Conservation (phyloP, 2,797 vertebrate species). For the Jordanella pulchra region DNA sequence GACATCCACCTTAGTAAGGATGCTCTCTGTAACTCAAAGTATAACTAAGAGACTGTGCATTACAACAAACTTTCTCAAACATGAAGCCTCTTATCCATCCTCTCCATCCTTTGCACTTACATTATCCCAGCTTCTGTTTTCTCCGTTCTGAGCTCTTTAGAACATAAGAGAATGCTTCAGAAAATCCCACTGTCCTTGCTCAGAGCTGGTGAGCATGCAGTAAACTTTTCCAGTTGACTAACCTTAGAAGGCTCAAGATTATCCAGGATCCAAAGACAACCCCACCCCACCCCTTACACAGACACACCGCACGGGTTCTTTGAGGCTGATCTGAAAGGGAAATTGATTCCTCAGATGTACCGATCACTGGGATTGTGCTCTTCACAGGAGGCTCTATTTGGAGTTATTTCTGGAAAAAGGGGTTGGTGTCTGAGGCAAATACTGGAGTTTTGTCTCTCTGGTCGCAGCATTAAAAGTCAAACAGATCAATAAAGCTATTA, state of each 20-base stretch:
- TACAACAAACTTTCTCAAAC: slow-evolving; percentile 33
- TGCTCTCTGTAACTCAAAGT: background rate
- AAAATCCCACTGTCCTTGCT: slow-evolving; percentile 71
- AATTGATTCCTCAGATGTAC: slow-evolving; percentile 74
- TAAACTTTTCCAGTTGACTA: slow-evolving; percentile 77
- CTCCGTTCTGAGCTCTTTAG: slow-evolving; percentile 52
- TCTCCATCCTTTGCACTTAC: slow-evolving; percentile 33
- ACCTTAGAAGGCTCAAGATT: slow-evolving; percentile 72
- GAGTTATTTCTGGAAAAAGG: slow-evolving; percentile 40
- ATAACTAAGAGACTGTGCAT: slow-evolving; percentile 15
- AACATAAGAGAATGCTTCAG: slow-evolving; percentile 67
- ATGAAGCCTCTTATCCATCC: slow-evolving; percentile 35
- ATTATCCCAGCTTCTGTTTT: slow-evolving; percentile 59
- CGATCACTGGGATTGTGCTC: slow-evolving; percentile 57
- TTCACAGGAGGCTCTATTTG: slow-evolving; percentile 47
- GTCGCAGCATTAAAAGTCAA: slow-evolving; percentile 46
- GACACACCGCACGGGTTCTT: slow-evolving; percentile 56
- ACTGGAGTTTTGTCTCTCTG: slow-evolving; percentile 16
- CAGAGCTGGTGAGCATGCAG: slow-evolving; percentile 58
- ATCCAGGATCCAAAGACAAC: slow-evolving; percentile 63
- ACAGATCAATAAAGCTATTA: slow-evolving; percentile 43
- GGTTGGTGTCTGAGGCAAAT: slow-evolving; percentile 28
- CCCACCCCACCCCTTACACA: slow-evolving; percentile 31
- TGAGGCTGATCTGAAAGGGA: slow-evolving; percentile 74
- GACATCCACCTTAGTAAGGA: slow-evolving; percentile 11